Evolutionary conservation across 2,797 vertebrate genomes (phyloP).

Genomic region (Scleropages formosus): DNA sequence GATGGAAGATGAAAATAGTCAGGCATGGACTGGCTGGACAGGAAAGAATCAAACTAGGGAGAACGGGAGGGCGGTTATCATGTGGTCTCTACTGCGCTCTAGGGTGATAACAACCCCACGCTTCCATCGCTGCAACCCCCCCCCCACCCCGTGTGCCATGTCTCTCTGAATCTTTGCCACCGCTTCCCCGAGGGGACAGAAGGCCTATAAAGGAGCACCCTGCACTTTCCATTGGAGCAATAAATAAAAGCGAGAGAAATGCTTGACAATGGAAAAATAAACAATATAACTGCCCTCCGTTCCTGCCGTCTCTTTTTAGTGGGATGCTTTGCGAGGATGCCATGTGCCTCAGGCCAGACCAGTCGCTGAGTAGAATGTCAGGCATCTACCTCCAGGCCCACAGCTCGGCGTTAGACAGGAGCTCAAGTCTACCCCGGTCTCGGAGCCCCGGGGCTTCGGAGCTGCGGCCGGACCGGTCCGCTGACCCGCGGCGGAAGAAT

Average conservation of each 20-base stretch:
- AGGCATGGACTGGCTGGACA: not conserved
- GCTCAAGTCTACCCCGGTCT: not conserved
- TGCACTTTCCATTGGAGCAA: slow-evolving; percentile 18
- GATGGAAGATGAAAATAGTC: not conserved
- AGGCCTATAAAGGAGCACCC: slow-evolving; percentile 21
- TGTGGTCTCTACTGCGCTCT: slow-evolving; percentile 25
- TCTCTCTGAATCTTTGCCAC: slow-evolving; percentile 39
- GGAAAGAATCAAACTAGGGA: slow-evolving; percentile 17
- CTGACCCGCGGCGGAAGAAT: slow-evolving; percentile 15
- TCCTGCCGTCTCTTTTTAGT: not conserved
- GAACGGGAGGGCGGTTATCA: slow-evolving; percentile 18
- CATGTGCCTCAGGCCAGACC: not conserved
- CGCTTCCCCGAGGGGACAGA: slow-evolving; percentile 35
- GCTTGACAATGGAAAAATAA: slow-evolving; percentile 6
- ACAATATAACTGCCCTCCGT: not conserved
- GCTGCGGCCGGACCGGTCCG: slow-evolving; percentile 9
- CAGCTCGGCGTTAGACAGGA: not conserved
- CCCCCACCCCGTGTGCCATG: not conserved
- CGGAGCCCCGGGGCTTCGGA: slow-evolving; percentile 11
- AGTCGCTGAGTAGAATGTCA: slow-evolving; percentile 28
- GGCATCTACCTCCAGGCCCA: slow-evolving; percentile 25
- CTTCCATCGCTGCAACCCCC: not conserved
- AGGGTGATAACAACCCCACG: slow-evolving; percentile 25
- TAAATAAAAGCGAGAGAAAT: slow-evolving; percentile 24
- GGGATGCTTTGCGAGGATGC: not conserved